Evolutionary conservation across 2,113 vertebrate species (phyloP).

Genomic region (Pseudorectes ferrugineus): DNA sequence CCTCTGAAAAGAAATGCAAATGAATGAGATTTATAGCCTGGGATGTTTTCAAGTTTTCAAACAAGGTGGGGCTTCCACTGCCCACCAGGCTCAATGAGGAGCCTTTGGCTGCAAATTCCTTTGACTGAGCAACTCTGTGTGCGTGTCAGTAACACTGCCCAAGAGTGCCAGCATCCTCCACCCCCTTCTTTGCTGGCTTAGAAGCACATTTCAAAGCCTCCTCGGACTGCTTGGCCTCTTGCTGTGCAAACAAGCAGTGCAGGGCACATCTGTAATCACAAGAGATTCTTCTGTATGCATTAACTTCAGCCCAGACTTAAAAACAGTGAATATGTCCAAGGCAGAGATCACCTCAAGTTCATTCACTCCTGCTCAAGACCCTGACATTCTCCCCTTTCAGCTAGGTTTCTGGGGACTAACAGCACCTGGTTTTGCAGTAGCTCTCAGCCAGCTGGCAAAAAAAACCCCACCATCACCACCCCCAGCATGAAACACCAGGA

Average conservation of each 20-base stretch:
- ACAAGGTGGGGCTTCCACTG: slow-evolving; percentile 7
- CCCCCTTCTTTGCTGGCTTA: background rate
- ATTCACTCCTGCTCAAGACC: background rate
- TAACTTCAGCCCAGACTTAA: background rate
- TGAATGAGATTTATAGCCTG: slow-evolving; percentile 50
- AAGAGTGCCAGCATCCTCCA: background rate
- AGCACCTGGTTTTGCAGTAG: background rate
- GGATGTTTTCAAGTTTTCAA: slow-evolving; percentile 42
- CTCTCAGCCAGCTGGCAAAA: background rate
- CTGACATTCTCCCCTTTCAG: background rate
- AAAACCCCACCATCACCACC: background rate
- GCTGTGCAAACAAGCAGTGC: background rate
- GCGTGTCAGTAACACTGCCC: background rate
- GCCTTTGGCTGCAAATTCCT: slow-evolving; percentile 22
- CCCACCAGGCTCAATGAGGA: background rate
- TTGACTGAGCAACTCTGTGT: background rate
- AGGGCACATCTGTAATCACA: background rate
- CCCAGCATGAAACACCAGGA: background rate
- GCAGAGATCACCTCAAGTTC: background rate
- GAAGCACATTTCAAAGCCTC: slow-evolving; percentile 7
- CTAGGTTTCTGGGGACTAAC: background rate
- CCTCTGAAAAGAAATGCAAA: slow-evolving; percentile 65
- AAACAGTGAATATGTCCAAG: background rate
- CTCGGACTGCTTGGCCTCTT: background rate
- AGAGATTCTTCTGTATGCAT: background rate